A percentile compares a stretch with the other conserved stretches of the same genome.
These are phyloP conservation scores for Rhopilema esculentum DNA, from an alignment of 30 jellyfish, hydroid and myxozoan species.

Conservation along the genomic window DNA sequence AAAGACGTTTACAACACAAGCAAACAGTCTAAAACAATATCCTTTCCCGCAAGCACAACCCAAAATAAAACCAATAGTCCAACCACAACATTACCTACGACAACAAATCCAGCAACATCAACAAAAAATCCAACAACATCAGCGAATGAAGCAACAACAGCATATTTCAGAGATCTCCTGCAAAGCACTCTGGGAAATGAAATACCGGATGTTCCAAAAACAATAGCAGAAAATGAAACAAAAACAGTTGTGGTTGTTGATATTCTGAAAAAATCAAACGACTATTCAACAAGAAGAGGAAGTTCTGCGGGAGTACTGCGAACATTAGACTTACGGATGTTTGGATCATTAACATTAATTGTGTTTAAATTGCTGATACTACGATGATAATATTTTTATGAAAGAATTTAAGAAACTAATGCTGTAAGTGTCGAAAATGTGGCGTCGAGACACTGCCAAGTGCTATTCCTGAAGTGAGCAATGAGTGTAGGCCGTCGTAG, in stretches of 20 bases:
- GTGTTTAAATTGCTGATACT: background rate
- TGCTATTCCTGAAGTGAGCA: too few relatives aligned
- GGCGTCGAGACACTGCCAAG: too few relatives aligned
- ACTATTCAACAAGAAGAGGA: background rate
- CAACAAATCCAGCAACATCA: constrained; percentile 26
- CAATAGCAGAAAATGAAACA: background rate
- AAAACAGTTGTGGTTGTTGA: background rate
- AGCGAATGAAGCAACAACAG: background rate
- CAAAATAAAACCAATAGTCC: background rate
- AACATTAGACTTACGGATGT: background rate
- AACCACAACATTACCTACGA: constrained; percentile 22
- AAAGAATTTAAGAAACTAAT: background rate
- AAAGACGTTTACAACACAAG: background rate
- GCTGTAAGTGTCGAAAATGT: background rate
- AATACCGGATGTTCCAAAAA: background rate
- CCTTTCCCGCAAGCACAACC: background rate
- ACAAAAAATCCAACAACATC: constrained; percentile 34
- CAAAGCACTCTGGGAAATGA: background rate
- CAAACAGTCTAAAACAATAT: background rate
- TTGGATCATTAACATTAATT: background rate
- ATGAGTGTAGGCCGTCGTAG: too few relatives aligned
- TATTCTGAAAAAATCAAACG: background rate
- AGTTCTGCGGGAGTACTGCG: background rate
- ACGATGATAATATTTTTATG: background rate
- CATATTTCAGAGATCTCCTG: background rate